Percentiles rank a stretch among this genome's conserved stretches.
These are phyloP conservation scores for Anomalospiza imberbis DNA, from an alignment of 2,797 vertebrate genomes.

Conservation along the genomic window DNA sequence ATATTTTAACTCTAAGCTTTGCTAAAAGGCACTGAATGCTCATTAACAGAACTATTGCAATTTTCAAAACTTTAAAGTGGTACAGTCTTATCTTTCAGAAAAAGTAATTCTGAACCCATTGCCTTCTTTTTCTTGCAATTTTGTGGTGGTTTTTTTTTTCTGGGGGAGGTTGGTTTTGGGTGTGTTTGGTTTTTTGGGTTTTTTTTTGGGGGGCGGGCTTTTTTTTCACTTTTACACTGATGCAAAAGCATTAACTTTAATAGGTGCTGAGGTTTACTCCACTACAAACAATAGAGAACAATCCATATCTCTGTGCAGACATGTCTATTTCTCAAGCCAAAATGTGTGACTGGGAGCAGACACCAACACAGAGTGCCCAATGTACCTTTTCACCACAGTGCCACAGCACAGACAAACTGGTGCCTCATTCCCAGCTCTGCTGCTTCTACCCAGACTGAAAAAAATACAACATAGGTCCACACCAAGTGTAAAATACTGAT, in stretches of 20 bases:
- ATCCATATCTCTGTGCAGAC: background rate
- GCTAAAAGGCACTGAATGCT: background rate
- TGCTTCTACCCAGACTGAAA: background rate
- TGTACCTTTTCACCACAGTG: background rate
- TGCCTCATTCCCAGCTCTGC: background rate
- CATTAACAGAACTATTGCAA: background rate
- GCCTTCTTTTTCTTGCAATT: background rate
- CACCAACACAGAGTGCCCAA: background rate
- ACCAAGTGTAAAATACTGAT: background rate
- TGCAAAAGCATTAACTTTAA: background rate
- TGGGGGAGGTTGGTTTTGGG: background rate
- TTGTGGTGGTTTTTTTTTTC: background rate
- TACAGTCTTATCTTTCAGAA: background rate
- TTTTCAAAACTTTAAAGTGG: background rate
- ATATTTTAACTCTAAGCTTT: background rate
- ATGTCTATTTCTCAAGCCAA: background rate
- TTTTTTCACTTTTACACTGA: background rate
- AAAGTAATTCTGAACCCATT: background rate
- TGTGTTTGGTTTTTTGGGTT: fast-evolving
- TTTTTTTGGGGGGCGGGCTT: background rate
- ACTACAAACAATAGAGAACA: background rate
- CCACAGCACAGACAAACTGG: background rate
- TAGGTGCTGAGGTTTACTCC: background rate
- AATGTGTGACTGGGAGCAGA: background rate
- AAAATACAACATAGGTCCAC: background rate